Base-by-base conservation (phyloP, 2,113 vertebrate genomes). In the Nothoprocta pentlandii region DNA sequence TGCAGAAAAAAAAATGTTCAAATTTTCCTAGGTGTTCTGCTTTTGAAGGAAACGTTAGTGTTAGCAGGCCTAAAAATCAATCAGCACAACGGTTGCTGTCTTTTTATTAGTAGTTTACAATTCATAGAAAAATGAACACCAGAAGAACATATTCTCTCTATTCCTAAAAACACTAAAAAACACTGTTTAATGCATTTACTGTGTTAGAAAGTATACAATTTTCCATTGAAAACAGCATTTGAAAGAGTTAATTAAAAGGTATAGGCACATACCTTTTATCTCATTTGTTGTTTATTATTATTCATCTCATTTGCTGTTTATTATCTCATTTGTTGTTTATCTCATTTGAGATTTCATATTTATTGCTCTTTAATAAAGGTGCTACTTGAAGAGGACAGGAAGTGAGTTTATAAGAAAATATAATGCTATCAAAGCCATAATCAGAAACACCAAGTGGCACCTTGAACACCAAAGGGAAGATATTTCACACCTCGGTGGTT, bases 401-500 rank as follows among this genome's bases (percentile, higher is more conserved):
- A 16, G 2, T 64, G 22, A 26, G 4, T 23, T 79, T 67, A 47
- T 59, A 53, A 32, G 73, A 83, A 16, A n/a, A 74, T 68, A 76
- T 6, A 61, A 5, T 20, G 41, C 21, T 61, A 23, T 70, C 73
- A 94, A 74, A 62, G 47, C 16, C 20, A 47, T 39, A 69, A 69
- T 79, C 84, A 85, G n/a, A 92, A 78, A 64, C 47, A 91, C 34
- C 74, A 6, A 85, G 10, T 85, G 89, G 20, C 47, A 85, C 61
- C 47, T 69, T 88, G 88, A 82, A 73, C 68, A 93, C 20, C 63
- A 80, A 93, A 89, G 16, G 56, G n/a, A 96, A 94, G 76, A 77
- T 59, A 94, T 89, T 95, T 94, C 94, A 96, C 73, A 73, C 92
- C 41, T 79, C 77, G 89, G 34, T 96, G 66, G 46, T 87, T 96